These are phyloP conservation scores for Portunus trituberculatus DNA, from an alignment of 1,140 invertebrate species.

Conservation along the genomic window DNA sequence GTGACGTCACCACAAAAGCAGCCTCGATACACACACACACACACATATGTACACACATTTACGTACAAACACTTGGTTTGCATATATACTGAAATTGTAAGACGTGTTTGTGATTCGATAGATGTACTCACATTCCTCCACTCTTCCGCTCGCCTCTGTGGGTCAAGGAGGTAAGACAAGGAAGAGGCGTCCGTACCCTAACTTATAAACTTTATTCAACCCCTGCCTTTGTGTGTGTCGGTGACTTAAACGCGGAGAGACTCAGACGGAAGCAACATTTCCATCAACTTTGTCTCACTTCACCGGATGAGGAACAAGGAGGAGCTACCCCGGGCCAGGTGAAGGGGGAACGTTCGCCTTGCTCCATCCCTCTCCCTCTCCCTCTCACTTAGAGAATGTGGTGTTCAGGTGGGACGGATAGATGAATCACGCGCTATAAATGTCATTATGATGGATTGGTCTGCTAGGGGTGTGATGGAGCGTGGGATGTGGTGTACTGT, in stretches of 20 bases:
- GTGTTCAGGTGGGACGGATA: neutral
- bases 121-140: too few relatives aligned
- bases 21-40: neutral
- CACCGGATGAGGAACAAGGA: neutral
- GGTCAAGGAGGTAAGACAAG: too few relatives aligned
- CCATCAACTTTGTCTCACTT: neutral
- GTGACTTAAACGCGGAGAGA: neutral
- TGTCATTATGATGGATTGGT: neutral
- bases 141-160: too few relatives aligned
- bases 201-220: neutral
- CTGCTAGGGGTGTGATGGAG: neutral
- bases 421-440: neutral
- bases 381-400: neutral
- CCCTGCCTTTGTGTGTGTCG: neutral
- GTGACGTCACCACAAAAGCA: neutral
- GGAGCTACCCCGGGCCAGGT: neutral
- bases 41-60: neutral
- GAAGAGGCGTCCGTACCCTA: neutral
- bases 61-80: neutral
- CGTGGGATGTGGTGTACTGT: neutral
- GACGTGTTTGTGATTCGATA: neutral
- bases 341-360: neutral
- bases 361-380: neutral
- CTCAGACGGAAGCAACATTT: neutral
- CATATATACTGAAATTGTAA: too few relatives aligned